Base-by-base conservation (phyloP, 2,888 invertebrate genomes). In the Agriopis aurantiaria region DNA sequence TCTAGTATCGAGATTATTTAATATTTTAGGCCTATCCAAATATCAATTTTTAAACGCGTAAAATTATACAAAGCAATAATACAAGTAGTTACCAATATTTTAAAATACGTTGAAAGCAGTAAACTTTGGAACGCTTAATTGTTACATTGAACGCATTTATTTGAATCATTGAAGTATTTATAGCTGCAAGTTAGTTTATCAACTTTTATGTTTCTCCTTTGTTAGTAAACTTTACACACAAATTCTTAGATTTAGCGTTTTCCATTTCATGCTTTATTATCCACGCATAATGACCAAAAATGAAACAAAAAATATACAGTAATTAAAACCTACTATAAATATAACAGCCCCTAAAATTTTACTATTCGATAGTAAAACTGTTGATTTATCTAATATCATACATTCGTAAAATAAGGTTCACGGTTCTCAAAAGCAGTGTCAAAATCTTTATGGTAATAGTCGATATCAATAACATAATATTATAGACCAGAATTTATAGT, bases 281-380 rank as follows among this genome's bases (percentile, higher is more conserved):
- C 77, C 80, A 81, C 80, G 76, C 80, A 69, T 78, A 83, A 82
- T 78, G 70, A 80, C 79, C 81, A 80, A 80, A n/a, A 83, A 77
- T 70, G 75, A 91, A 92, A 90, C 91, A 90, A 62, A 89, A 92
- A 91, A 92, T 93, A 89, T 92, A 93, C 93, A 93, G 80, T 85
- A 79, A 85, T 82, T 85, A 86, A 82, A 83, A 87, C 77, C 84
- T 88, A 91, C 80, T 88, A 90, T 90, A 91, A 91, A 92, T 90
- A 92, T 91, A 93, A 93, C 93, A 93, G 93, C 93, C 93, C 88
- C 88, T 88, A 89, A 74, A 80, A 85, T 88, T 91, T 92, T 87
- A 93, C 93, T 93, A 94, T 93, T 92, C 88, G 80, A 94, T 94
- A 94, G 93, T 87, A 91, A 91, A 91, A 90, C 84, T 80, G 77